phyloP scores from a whole-genome alignment of 2,797 vertebrate genomes.

The Scarus forsteni region DNA sequence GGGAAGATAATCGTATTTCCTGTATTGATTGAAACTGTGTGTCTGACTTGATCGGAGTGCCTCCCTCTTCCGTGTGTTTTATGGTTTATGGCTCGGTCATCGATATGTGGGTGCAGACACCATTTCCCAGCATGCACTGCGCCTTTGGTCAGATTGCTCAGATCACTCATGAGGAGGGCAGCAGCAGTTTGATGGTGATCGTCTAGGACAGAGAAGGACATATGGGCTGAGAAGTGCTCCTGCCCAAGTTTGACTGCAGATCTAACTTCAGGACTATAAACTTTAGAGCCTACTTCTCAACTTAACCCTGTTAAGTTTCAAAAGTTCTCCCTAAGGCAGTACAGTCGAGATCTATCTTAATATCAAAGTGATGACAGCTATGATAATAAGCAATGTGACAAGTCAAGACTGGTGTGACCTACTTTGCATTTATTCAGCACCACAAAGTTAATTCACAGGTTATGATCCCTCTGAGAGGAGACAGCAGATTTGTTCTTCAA shows the following conservation, averaged over 20 bases:
- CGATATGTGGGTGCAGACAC: conserved; percentile 39
- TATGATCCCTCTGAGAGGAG: too few species aligned
- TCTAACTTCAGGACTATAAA: too few species aligned
- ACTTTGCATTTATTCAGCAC: not conserved
- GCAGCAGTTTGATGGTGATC: not conserved
- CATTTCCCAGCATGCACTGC: conserved; percentile 76
- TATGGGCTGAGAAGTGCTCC: not conserved
- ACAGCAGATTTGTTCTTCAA: too few species aligned
- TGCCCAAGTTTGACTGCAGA: not conserved
- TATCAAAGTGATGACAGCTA: not conserved
- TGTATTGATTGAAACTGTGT: not conserved
- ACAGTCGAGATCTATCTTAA: not conserved
- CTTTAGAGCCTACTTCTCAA: not conserved
- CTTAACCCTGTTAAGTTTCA: not conserved
- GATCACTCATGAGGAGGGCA: not conserved
- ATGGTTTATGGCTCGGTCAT: conserved; percentile 30
- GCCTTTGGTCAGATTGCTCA: not conserved
- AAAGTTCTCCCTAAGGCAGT: not conserved
- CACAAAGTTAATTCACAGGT: not conserved
- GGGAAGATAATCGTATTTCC: not conserved
- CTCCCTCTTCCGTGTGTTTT: conserved; percentile 55
- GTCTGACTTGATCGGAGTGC: conserved; percentile 11
- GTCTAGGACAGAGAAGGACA: not conserved
- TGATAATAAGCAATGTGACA: not conserved
- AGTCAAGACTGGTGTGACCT: not conserved